phyloP scores from a whole-genome alignment of 2,888 invertebrate species.

The Thereva nobilitata region DNA sequence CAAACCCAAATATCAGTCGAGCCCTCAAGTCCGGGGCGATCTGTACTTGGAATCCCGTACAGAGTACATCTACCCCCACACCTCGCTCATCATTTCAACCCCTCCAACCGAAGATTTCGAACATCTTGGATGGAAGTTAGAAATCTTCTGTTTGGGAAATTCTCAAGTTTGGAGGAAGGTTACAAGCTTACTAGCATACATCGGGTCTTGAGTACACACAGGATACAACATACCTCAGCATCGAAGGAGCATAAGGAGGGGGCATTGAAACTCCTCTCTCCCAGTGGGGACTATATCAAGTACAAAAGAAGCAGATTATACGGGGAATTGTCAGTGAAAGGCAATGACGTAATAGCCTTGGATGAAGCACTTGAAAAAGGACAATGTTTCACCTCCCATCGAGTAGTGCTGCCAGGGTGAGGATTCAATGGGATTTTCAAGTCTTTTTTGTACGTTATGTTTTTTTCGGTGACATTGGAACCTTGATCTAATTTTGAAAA shows the following conservation, averaged over 20 bases:
- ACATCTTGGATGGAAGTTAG: constrained; percentile 27
- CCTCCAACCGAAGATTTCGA: constrained; percentile 1
- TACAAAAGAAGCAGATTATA: constrained; percentile 23
- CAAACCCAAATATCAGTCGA: constrained; percentile 33
- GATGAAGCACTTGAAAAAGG: constrained; percentile 16
- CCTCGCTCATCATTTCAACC: constrained; percentile 12
- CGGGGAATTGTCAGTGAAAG: constrained; percentile 18
- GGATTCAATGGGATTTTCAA: too few relatives aligned
- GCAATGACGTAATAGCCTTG: constrained; percentile 28
- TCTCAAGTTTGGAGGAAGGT: constrained; percentile 32
- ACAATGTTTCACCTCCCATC: not conserved
- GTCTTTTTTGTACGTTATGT: too few relatives aligned
- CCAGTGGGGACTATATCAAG: constrained; percentile 11
- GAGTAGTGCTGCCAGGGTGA: too few relatives aligned
- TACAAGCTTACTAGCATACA: constrained; percentile 23
- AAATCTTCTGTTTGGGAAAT: constrained; percentile 16
- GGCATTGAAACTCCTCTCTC: too few relatives aligned
- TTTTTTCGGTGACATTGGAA: too few relatives aligned
- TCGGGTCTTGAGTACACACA: not conserved
- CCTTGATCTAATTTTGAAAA: too few relatives aligned
- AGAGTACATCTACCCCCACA: not conserved
- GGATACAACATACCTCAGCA: constrained; percentile 20
- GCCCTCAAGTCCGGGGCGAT: constrained; percentile 30
- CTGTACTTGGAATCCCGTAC: constrained; percentile 11
- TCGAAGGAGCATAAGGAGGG: constrained; percentile 1